Conservation (phyloP, 2,797 vertebrate species). For the Merluccius polli region DNA sequence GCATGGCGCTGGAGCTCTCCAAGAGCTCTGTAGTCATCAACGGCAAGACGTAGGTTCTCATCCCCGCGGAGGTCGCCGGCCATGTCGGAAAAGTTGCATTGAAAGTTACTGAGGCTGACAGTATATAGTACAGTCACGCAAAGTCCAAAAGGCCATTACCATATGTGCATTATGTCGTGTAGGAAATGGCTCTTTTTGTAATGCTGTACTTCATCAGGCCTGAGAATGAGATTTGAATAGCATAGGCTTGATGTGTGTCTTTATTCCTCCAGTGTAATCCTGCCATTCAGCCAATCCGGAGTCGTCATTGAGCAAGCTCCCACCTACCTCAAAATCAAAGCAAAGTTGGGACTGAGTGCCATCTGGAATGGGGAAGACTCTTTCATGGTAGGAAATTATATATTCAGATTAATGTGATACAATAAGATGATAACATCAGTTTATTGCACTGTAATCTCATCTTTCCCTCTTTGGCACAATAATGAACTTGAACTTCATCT, state of each 20-base stretch:
- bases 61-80: no score
- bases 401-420: neutral
- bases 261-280: conserved; percentile 60
- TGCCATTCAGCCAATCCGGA: conserved; percentile 77
- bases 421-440: neutral
- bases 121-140: no score
- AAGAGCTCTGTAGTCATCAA: conserved; percentile 58
- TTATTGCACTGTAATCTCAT: no score
- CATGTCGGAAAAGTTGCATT: neutral
- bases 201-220: neutral
- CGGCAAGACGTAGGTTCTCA: conserved; percentile 64
- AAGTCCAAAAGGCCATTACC: no score
- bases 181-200: no score
- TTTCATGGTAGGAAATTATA: conserved; percentile 71
- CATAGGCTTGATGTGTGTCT: neutral
- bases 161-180: no score
- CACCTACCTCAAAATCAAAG: conserved; percentile 71
- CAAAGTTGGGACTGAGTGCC: conserved; percentile 75
- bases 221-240: neutral
- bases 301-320: conserved; percentile 71
- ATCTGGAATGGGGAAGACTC: conserved; percentile 79
- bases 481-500: no score
- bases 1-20: conserved; percentile 73
- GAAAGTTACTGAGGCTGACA: neutral
- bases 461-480: neutral